These are phyloP conservation scores for Rana temporaria DNA, from an alignment of 2,113 vertebrate species.

Conservation along the genomic window DNA sequence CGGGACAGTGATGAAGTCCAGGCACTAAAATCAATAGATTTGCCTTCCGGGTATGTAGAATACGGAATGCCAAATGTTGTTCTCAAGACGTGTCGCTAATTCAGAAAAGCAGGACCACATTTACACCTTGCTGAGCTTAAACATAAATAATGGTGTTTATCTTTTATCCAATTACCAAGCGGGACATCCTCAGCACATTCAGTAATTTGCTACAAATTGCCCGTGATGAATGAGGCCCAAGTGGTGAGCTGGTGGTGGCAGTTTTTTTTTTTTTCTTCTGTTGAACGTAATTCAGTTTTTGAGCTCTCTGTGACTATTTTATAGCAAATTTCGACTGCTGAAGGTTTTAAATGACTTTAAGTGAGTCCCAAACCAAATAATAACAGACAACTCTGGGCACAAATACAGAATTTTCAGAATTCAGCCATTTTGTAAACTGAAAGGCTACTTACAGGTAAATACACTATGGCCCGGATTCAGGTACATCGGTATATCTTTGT, in stretches of 20 bases:
- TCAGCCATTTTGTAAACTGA: no score
- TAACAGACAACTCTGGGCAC: no score
- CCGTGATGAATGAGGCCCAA: not conserved
- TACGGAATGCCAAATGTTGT: constrained; percentile 4
- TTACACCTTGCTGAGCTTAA: constrained; percentile 3
- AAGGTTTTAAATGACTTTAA: no score
- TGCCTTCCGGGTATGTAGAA: not conserved
- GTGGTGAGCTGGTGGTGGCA: no score
- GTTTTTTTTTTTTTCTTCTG: not conserved
- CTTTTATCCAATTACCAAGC: constrained; percentile 5
- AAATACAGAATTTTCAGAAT: no score
- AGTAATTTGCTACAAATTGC: constrained; percentile 2
- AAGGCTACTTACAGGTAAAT: no score
- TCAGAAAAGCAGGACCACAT: not conserved
- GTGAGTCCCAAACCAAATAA: no score
- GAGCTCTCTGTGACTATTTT: not conserved
- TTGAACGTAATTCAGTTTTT: no score
- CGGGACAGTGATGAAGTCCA: constrained; percentile 28
- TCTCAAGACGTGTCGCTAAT: not conserved
- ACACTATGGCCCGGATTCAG: no score
- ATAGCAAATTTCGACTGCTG: no score
- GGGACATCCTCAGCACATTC: not conserved
- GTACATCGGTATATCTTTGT: no score
- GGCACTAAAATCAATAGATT: constrained; percentile 18
- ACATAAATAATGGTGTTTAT: not conserved